Conservation (phyloP, 1,140 invertebrate species). For the Probaryconus sp. region DNA sequence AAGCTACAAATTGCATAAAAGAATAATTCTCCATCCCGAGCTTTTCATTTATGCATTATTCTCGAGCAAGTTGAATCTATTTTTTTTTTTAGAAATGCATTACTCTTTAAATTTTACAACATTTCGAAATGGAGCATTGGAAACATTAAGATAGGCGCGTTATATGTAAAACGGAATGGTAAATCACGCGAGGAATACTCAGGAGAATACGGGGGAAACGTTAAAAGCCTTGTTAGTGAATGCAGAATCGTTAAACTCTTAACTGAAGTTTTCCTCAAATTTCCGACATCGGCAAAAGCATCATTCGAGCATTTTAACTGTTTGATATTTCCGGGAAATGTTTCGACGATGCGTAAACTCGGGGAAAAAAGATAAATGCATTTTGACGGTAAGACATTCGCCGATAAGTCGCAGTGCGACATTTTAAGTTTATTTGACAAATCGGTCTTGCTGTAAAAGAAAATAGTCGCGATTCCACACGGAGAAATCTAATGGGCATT, state of each 20-base stretch:
- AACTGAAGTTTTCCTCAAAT: constrained; percentile 28
- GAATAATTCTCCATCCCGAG: too few species aligned
- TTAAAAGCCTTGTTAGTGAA: constrained; percentile 43
- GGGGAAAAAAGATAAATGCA: constrained; percentile 8
- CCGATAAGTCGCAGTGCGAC: constrained; percentile 9
- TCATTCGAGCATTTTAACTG: constrained; percentile 24
- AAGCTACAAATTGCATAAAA: too few species aligned
- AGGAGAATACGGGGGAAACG: constrained; percentile 28
- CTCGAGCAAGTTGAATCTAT: too few species aligned
- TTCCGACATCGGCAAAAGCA: constrained; percentile 25
- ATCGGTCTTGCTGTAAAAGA: constrained; percentile 4
- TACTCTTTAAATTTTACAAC: constrained; percentile 14
- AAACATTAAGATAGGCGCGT: constrained; percentile 23
- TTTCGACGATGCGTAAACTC: neutral
- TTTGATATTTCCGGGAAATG: constrained; percentile 12
- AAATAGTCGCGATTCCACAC: neutral
- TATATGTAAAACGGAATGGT: constrained; percentile 32
- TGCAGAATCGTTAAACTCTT: constrained; percentile 32
- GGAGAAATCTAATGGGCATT: neutral
- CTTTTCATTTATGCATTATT: too few species aligned
- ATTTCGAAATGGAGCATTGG: constrained; percentile 14
- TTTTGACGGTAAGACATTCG: constrained; percentile 1
- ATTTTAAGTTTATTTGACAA: constrained; percentile 19
- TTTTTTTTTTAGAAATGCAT: neutral
- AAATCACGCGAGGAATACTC: constrained; percentile 37